These are phyloP conservation scores for Drosophila cardini DNA, from an alignment of 1,140 invertebrate species.

Conservation along the genomic window DNA sequence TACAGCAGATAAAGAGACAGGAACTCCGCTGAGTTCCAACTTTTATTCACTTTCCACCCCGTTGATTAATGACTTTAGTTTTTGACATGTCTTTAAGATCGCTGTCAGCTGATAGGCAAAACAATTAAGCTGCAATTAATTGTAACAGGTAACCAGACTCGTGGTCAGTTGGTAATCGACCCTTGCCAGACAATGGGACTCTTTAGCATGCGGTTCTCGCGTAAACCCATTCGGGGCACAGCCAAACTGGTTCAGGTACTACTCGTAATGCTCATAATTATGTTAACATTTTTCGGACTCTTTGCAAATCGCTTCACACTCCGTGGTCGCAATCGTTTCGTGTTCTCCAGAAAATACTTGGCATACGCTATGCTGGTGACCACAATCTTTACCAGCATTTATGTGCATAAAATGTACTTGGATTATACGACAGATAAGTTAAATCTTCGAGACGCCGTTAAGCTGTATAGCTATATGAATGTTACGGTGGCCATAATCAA, in stretches of 20 bases:
- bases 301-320: slow-evolving; percentile 54
- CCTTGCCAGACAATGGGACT: slow-evolving; percentile 32
- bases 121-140: slow-evolving; percentile 48
- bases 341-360: slow-evolving; percentile 57
- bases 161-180: slow-evolving; percentile 15
- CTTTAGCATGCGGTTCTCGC: slow-evolving; percentile 31
- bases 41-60: not conserved
- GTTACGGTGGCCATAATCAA: slow-evolving; percentile 62
- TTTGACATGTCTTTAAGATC: slow-evolving; percentile 26
- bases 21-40: slow-evolving; percentile 7
- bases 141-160: not conserved
- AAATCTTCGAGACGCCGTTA: slow-evolving; percentile 65
- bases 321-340: slow-evolving; percentile 42
- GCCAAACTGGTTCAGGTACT: slow-evolving; percentile 44
- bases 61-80: slow-evolving; percentile 8
- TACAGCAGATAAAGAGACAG: not conserved
- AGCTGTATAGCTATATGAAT: slow-evolving; percentile 74
- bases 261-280: slow-evolving; percentile 40
- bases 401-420: slow-evolving; percentile 53
- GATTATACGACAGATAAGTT: slow-evolving; percentile 53
- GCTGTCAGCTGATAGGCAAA: slow-evolving; percentile 13
- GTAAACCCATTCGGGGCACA: slow-evolving; percentile 23
- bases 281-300: slow-evolving; percentile 59
- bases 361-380: slow-evolving; percentile 54
- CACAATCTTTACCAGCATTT: slow-evolving; percentile 47